phyloP scores from a whole-genome alignment of 2,113 vertebrate species.

The Equus przewalskii region DNA sequence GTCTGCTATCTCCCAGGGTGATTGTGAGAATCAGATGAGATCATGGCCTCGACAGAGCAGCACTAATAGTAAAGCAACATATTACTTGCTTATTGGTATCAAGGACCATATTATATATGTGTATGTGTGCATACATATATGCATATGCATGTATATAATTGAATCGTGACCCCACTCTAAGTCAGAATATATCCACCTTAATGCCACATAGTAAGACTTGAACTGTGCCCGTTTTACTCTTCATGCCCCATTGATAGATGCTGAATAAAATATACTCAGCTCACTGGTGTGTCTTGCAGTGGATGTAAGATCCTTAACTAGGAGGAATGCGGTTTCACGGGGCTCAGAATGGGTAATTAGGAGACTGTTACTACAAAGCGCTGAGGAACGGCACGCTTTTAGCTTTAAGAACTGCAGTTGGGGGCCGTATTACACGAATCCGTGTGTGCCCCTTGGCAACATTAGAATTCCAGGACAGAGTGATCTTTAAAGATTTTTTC shows the following conservation, averaged over 20 bases:
- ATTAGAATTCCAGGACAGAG: slow-evolving; percentile 20
- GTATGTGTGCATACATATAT: not conserved
- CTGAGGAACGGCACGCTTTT: slow-evolving; percentile 24
- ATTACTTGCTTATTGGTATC: not conserved
- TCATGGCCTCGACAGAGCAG: not conserved
- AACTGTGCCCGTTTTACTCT: slow-evolving; percentile 24
- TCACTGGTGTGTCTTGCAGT: not conserved
- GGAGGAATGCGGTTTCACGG: not conserved
- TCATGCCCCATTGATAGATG: not conserved
- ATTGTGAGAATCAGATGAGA: not conserved
- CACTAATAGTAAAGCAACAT: not conserved
- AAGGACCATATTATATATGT: not conserved
- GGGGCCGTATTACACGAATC: not conserved
- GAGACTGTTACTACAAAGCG: accelerated
- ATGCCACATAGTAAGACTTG: not conserved
- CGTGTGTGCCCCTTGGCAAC: slow-evolving; percentile 31
- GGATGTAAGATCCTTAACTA: not conserved
- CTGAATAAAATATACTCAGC: slow-evolving; percentile 9
- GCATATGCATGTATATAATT: not conserved
- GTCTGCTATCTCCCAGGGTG: not conserved
- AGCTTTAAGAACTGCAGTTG: slow-evolving; percentile 54
- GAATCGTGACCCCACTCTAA: not conserved
- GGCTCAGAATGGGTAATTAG: not conserved
- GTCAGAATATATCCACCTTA: not conserved
- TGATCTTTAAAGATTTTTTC: slow-evolving; percentile 43